Evolutionary conservation across 2,113 vertebrate species (phyloP), one percentile per base, ranked within the genome.

Genomic region (Puntigrus tetrazona): DNA sequence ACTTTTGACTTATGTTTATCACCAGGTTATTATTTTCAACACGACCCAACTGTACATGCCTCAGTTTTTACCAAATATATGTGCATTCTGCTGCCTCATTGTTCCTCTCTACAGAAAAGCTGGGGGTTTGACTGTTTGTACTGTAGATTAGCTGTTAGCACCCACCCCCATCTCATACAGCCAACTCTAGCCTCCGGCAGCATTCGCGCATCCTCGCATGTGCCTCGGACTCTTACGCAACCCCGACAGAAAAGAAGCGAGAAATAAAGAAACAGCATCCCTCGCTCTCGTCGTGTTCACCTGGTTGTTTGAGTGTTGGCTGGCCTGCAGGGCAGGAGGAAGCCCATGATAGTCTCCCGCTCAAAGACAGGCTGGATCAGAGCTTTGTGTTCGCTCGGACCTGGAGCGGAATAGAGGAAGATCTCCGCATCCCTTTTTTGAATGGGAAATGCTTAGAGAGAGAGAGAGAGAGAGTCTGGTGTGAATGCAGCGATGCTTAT

Each of bases 221-320:
- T 89, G 52, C 90, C 86, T 63, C 22, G 14, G 65, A 69, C 65
- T 90, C 89, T 94, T 93, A 93, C 18, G 80, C 92, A 94, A 93
- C 74, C 69, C 83, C 87, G 57, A 81, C 38, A 74, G 84, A 81
- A 78, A 52, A 45, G 31, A 47, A 43, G 73, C 5, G 22, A 41
- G 29, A 41, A 34, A 73, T 34, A 63, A 47, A 85, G 50, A 43
- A 85, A 31, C 20, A 7, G 8, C 27, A 67, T 75, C 18, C 63
- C 31, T 67, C 45, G 1, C 47, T 59, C 27, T 34, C 38, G 91
- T 88, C 91, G 88, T 86, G 84, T 91, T 88, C 20, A 86, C 87
- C 72, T 87, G 89, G 87, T 91, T 91, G 89, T 88, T 81, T 90
- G 91, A 92, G 92, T 87, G 87, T 91, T 83, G 65, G 78, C 41